Base-by-base conservation (phyloP, 2,888 invertebrate genomes). In the Hydropsyche betteni region DNA sequence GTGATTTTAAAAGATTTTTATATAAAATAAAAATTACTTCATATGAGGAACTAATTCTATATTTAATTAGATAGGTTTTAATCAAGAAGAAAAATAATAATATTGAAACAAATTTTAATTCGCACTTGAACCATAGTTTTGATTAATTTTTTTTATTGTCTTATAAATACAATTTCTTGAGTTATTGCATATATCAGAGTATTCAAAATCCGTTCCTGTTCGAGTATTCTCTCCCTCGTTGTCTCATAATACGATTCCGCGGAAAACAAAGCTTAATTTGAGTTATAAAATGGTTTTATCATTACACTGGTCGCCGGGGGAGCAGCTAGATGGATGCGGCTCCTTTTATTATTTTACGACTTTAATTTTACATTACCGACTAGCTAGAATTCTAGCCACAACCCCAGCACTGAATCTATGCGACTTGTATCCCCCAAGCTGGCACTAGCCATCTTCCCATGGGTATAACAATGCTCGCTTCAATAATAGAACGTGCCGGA, bases 311-410 rank as follows among this genome's bases (percentile, higher is more conserved):
- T 75, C 78, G 74, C 74, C 77, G 72, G 74, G 76, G 77, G 78
- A 75, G 77, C 68, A 34, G 70, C 73, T 70, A 76, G 76, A 77
- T 77, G 78, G 76, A 77, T 77, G 78, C 77, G 69, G 72, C 76
- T 75, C 78, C 78, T 78, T 78, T 78, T 78, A 78, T 78, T 78
- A 78, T 78, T 78, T 78, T 78, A 78, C 77, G 78, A 78, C 78
- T 78, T 78, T 78, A 78, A 78, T 78, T 78, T 78, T 78, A 76
- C 78, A 78, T 78, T 77, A 77, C 75, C 53, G 72, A 71, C 76
- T 64, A 36, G 36, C 64, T 64, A 36, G 34, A 36, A 12, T 44
- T 44, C 44, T 10, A 44, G 64, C 64, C 14, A 55, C 72, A 44
- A 14, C 61, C 72, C 70, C 53, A 33, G 24, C 70, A 4, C 61